Conservation (phyloP, 2,888 invertebrate genomes). For the Platynereis dumerilii region DNA sequence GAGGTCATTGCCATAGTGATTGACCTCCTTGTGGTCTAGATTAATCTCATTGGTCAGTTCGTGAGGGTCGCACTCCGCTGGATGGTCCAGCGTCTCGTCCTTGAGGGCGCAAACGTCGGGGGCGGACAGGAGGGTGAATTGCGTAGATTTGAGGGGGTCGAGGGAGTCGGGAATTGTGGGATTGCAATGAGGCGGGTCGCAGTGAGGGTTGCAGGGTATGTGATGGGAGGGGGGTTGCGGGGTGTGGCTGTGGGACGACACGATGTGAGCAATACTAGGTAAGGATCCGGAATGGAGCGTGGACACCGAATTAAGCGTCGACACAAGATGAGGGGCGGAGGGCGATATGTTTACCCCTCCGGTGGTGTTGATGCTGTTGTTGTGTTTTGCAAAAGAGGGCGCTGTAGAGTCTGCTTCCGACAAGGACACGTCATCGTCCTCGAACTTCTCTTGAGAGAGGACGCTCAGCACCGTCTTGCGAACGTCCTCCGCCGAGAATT, state of each 20-base stretch:
- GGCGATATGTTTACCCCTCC: conserved; percentile 14
- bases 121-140: neutral
- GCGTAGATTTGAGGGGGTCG: neutral
- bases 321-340: too few relatives aligned
- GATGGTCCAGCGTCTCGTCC: too few relatives aligned
- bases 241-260: conserved; percentile 11
- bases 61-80: too few relatives aligned
- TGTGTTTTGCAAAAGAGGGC: too few relatives aligned
- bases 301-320: too few relatives aligned
- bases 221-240: conserved; percentile 6
- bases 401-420: neutral
- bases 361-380: neutral
- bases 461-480: conserved; percentile 30
- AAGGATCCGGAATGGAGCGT: conserved; percentile 10
- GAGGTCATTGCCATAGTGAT: too few relatives aligned
- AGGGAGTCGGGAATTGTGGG: neutral
- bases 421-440: conserved; percentile 21
- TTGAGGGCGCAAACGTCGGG: neutral
- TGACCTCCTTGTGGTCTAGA: too few relatives aligned
- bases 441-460: conserved; percentile 29
- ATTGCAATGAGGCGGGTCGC: neutral
- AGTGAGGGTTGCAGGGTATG: conserved; percentile 7
- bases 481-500: conserved; percentile 26
- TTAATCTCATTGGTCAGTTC: too few relatives aligned
- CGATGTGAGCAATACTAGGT: conserved; percentile 20